A percentile compares a stretch with the other conserved stretches of the same genome.
Evolutionary conservation across 2,888 invertebrate species (phyloP).

Genomic region (Tenthredo scrophulariae): DNA sequence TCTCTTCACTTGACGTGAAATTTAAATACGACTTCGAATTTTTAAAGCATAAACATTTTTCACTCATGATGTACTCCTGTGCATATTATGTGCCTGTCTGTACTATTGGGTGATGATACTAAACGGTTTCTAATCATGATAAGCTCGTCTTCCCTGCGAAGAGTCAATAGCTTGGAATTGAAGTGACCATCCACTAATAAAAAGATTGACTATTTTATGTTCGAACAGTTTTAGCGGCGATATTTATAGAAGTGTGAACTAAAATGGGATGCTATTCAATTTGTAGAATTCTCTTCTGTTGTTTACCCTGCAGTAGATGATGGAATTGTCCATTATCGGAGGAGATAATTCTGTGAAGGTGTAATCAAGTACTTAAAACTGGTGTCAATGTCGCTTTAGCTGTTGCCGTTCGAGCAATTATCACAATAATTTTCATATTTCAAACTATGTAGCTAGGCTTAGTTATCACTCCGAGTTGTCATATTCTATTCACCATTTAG

Average conservation of each 20-base stretch:
- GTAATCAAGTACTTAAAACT: slow-evolving; percentile 7
- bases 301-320: not conserved
- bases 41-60: not conserved
- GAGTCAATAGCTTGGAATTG: slow-evolving; percentile 12
- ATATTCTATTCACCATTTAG: not conserved
- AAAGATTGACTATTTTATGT: not conserved
- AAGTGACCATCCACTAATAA: not conserved
- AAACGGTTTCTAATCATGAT: not conserved
- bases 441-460: not conserved
- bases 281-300: not conserved
- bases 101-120: not conserved
- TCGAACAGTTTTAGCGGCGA: not conserved
- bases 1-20: too few species aligned
- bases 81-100: not conserved
- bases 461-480: slow-evolving; percentile 1
- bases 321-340: not conserved
- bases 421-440: not conserved
- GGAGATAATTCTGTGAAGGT: not conserved
- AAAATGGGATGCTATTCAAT: not conserved
- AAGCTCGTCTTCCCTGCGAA: not conserved
- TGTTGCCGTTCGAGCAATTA: slow-evolving; percentile 1
- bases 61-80: not conserved
- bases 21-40: too few species aligned
- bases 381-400: slow-evolving; percentile 25
- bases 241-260: not conserved